Evolutionary conservation across 1,140 invertebrate species (phyloP), one percentile per base, ranked within the genome.

Genomic region (Pygmarrhopalites habei): DNA sequence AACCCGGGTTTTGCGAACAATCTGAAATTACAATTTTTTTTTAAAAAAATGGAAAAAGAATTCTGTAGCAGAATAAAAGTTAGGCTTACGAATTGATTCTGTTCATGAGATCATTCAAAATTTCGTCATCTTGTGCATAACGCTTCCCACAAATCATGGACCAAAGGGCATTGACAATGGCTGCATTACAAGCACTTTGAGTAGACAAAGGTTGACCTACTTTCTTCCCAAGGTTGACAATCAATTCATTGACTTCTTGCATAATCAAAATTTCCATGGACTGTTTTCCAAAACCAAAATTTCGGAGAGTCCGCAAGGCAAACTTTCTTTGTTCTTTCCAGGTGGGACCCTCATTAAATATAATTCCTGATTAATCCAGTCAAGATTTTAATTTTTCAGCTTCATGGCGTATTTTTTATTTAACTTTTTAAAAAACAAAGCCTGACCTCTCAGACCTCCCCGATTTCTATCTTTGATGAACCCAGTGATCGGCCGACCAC

Each of bases 211-310:
- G 39, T 2, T n/a, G 29, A 2, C 53, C 53, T 29, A 28, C 60
- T n/a, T 62, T 52, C n/a, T 28, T 28, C 28, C 19, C 29, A 23
- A 56, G 57, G 7, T 4, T 39, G 5, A 23, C 21, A 26, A 62
- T 15, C 7, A 62, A 25, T n/a, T 62, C 52, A 25, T 30, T 17
- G n/a, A 65, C 21, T 39, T 65, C 58, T 19, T 59, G 21, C 14
- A 61, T 64, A 3, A 72, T 32, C 14, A 30, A 23, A 21, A 62
- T 35, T 32, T 41, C 43, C 41, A 64, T 41, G 25, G 21, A 43
- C 15, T 60, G 17, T 53, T 65, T 65, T 15, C 63, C 63, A 19
- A 65, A 47, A 2, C 63, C 63, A 12, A 65, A 65, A 49, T 65
- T 60, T 15, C 58, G 14, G 26, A 65, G 35, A 39, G 23, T 26